Evolutionary conservation across 2,888 invertebrate species (phyloP), one percentile per base, ranked within the genome.

Genomic region (Dione vanillae): DNA sequence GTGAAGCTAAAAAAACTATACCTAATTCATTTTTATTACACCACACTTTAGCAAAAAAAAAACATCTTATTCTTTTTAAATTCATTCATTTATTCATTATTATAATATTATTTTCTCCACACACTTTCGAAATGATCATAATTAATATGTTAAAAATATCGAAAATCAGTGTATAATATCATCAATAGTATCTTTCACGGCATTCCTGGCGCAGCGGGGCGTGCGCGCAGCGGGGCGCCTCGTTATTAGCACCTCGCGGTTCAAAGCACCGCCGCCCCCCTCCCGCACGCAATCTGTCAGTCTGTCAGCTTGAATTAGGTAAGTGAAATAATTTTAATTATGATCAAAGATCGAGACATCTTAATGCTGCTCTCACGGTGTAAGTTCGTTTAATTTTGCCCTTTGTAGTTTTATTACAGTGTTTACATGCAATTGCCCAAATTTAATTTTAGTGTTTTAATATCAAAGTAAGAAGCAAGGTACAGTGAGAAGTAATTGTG

Each of bases 211-310:
- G 58, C 92, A 86, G 90, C 91, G 83, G 90, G 91, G 81, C 85
- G 87, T 85, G 70, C 62, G 81, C 91, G 80, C 92, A 75, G 86
- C 89, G 83, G 91, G 92, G 80, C 81, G 86, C 85, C 91, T 90
- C 89, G 91, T 92, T 92, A 92, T 92, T 92, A 92, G 89, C 92
- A 91, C 92, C 92, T 92, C 90, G 79, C 72, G 78, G 82, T 79
- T 87, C 90, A 91, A 92, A 91, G 90, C 83, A 76, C 88, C 89
- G 83, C 78, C 47, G 12, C 68, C 72, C 73, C 70, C 70, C 69
- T 69, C 65, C 70, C 77, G 77, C 79, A 74, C 80, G 74, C 83
- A 80, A 84, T 84, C 85, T 83, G 86, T 83, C 83, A 78, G 78
- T 72, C 83, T 84, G 81, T 83, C 85, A 81, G 79, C 77, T 80